These are phyloP conservation scores for Magallana nippona DNA, from an alignment of 2,888 invertebrate species.

Conservation along the genomic window DNA sequence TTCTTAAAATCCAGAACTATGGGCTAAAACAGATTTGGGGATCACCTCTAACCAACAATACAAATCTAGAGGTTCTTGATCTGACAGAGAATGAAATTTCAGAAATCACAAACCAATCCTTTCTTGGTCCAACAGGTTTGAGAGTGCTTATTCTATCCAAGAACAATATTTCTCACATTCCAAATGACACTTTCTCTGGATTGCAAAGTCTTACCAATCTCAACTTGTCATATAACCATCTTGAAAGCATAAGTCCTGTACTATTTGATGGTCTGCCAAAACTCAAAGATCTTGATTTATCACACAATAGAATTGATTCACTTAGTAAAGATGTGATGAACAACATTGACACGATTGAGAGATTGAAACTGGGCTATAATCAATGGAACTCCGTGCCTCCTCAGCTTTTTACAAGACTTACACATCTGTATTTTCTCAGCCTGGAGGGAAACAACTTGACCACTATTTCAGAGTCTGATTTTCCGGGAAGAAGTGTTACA, in stretches of 20 bases:
- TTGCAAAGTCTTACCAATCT: constrained; percentile 29
- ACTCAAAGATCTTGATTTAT: constrained; percentile 34
- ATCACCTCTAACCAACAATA: constrained; percentile 51
- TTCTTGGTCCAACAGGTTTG: constrained; percentile 58
- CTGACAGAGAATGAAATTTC: constrained; percentile 54
- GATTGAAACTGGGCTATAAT: constrained; percentile 51
- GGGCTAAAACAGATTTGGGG: constrained; percentile 50
- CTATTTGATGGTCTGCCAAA: constrained; percentile 40
- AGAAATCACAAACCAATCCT: constrained; percentile 48
- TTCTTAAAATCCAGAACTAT: constrained; percentile 54
- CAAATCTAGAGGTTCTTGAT: constrained; percentile 53
- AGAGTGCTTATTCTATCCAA: constrained; percentile 55
- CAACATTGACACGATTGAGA: constrained; percentile 42
- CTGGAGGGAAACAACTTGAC: constrained; percentile 56
- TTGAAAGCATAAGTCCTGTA: constrained; percentile 47
- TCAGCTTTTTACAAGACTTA: constrained; percentile 57
- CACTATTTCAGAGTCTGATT: constrained; percentile 50
- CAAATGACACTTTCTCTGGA: constrained; percentile 48
- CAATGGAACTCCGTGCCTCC: constrained; percentile 46
- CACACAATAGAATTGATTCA: constrained; percentile 50
- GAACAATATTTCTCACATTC: constrained; percentile 52
- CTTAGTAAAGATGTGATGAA: constrained; percentile 53
- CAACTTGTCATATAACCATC: constrained; percentile 50
- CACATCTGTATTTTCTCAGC: constrained; percentile 53
- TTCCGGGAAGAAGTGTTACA: constrained; percentile 56